Conservation (phyloP, 2,113 vertebrate species). For the Eonycteris spelaea region DNA sequence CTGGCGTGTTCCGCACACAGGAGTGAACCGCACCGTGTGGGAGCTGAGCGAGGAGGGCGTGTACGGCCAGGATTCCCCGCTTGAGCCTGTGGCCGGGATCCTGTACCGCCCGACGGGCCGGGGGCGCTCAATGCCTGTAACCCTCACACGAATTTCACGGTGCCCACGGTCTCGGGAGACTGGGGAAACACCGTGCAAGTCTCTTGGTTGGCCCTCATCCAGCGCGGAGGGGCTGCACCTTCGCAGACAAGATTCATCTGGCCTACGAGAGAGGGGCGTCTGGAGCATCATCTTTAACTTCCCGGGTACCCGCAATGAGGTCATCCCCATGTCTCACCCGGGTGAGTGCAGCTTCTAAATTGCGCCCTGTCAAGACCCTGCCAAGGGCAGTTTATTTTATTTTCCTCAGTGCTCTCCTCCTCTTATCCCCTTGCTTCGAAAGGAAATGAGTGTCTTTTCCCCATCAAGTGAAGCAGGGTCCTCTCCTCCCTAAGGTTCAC, state of each 20-base stretch:
- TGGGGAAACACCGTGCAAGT: conserved; percentile 59
- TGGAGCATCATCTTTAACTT: conserved; percentile 89
- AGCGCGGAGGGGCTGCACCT: conserved; percentile 89
- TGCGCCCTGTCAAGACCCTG: neutral
- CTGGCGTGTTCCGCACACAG: conserved; percentile 70
- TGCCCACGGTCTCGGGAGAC: conserved; percentile 49
- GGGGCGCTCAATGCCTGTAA: conserved; percentile 79
- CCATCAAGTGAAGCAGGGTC: neutral
- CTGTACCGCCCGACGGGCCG: conserved; percentile 81
- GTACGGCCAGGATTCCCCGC: conserved; percentile 88
- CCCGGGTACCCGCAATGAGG: conserved; percentile 82
- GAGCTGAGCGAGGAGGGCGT: conserved; percentile 85
- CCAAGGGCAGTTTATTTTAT: neutral
- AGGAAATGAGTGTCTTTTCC: neutral
- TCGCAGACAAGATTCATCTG: conserved; percentile 87
- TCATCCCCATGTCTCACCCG: conserved; percentile 90
- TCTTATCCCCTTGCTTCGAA: neutral
- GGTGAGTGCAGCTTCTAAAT: conserved; percentile 77
- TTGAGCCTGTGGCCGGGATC: conserved; percentile 77
- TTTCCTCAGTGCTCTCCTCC: neutral
- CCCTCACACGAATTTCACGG: conserved; percentile 80
- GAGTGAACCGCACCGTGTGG: conserved; percentile 81
- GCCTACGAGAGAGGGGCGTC: conserved; percentile 82
- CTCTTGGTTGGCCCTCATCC: conserved; percentile 88
- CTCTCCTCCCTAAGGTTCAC: neutral